Evolutionary conservation across 2,113 vertebrate species (phyloP).

Genomic region (Paramormyrops kingsleyae): DNA sequence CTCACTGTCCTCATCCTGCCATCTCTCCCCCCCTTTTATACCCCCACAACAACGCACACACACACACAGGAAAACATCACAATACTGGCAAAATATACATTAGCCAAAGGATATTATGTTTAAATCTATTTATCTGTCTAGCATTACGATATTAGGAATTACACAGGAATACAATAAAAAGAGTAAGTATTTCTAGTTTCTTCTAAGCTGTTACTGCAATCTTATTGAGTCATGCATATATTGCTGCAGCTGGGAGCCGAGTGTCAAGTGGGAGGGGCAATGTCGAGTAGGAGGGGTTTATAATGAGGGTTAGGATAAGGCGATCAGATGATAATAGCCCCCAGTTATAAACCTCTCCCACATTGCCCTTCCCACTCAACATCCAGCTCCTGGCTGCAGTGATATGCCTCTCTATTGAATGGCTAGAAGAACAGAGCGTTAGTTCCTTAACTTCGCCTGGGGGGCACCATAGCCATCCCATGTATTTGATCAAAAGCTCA

Average conservation of each 20-base stretch:
- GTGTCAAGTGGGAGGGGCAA: too few species aligned
- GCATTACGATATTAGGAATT: background rate
- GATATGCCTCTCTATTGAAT: background rate
- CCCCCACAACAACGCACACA: background rate
- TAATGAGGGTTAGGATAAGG: too few species aligned
- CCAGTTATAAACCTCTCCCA: too few species aligned
- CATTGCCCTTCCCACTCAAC: too few species aligned
- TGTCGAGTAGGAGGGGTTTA: too few species aligned
- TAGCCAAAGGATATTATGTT: background rate
- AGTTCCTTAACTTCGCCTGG: background rate
- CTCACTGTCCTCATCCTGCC: too few species aligned
- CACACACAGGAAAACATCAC: background rate
- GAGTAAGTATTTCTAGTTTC: background rate
- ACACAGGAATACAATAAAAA: background rate
- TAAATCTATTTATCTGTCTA: background rate
- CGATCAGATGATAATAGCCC: too few species aligned
- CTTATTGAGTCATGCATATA: too few species aligned
- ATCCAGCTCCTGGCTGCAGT: too few species aligned
- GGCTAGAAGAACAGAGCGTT: background rate
- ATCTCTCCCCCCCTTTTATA: too few species aligned
- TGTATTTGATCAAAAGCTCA: background rate
- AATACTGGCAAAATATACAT: background rate
- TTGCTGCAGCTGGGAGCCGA: too few species aligned
- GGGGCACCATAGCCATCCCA: background rate
- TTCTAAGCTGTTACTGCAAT: background rate